Evolutionary conservation across 1,140 invertebrate species (phyloP).

Genomic region (Vollenhovia emeryi): DNA sequence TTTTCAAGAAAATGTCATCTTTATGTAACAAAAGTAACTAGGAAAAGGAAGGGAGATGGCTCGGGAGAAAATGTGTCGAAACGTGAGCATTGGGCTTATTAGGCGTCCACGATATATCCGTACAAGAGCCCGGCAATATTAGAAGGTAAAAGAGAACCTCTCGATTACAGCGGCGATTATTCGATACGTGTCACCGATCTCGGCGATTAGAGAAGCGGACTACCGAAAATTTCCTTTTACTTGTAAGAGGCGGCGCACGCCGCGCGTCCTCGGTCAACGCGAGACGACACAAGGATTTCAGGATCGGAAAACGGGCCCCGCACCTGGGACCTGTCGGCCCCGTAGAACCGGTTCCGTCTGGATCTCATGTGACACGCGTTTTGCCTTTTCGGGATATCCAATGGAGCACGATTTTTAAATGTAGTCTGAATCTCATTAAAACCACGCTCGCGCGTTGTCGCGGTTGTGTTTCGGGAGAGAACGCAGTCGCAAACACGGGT

Average conservation of each 20-base stretch:
- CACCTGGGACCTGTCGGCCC: conserved; percentile 62
- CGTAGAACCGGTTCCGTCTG: conserved; percentile 67
- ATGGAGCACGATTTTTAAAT: conserved; percentile 44
- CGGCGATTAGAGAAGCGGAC: background rate
- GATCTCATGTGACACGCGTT: conserved; percentile 64
- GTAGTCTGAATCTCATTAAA: conserved; percentile 48
- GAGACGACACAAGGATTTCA: conserved; percentile 65
- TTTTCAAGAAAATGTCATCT: background rate
- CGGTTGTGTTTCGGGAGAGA: background rate
- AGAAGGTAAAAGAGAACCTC: conserved; percentile 25
- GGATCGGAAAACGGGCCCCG: conserved; percentile 64
- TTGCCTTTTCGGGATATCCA: conserved; percentile 67
- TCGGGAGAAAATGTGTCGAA: background rate
- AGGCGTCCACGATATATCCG: conserved; percentile 1
- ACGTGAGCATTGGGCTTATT: background rate
- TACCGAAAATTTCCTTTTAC: conserved; percentile 58
- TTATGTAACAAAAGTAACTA: background rate
- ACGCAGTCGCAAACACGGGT: background rate
- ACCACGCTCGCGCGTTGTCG: conserved; percentile 27
- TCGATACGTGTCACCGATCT: conserved; percentile 44
- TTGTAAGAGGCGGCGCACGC: background rate
- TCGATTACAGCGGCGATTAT: conserved; percentile 56
- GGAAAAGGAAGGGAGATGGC: background rate
- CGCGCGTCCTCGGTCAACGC: conserved; percentile 29
- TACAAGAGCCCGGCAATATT: background rate